Conservation (phyloP, 2,113 vertebrate genomes). For the Cnemophilus loriae region DNA sequence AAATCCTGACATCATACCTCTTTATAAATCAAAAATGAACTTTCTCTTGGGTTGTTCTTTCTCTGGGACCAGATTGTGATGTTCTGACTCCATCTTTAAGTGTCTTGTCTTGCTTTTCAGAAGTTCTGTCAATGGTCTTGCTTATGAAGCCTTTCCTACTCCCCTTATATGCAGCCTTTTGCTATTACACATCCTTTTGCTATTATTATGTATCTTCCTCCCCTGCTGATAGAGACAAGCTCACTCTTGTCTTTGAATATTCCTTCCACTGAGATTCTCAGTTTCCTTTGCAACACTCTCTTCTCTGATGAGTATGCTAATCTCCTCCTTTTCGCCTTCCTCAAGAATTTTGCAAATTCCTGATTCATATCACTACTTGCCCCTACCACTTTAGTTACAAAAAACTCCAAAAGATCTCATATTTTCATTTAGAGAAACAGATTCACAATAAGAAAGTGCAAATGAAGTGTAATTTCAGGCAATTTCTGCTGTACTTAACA, state of each 20-base stretch:
- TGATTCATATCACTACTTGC: background rate
- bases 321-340: background rate
- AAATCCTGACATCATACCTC: background rate
- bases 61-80: background rate
- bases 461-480: background rate
- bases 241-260: background rate
- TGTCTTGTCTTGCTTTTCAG: background rate
- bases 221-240: background rate
- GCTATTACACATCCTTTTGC: background rate
- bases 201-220: background rate
- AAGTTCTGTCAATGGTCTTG: background rate
- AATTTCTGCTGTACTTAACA: background rate
- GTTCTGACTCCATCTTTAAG: background rate
- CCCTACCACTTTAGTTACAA: background rate
- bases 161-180: background rate
- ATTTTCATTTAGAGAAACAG: background rate
- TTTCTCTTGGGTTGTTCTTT: background rate
- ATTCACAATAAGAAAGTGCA: background rate
- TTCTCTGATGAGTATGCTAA: background rate
- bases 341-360: background rate
- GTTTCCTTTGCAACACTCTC: background rate
- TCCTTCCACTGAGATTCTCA: background rate
- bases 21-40: background rate
- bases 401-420: background rate
- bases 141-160: background rate